phyloP scores from a whole-genome alignment of 2,888 invertebrate species.

The Himalopsyche japonica region DNA sequence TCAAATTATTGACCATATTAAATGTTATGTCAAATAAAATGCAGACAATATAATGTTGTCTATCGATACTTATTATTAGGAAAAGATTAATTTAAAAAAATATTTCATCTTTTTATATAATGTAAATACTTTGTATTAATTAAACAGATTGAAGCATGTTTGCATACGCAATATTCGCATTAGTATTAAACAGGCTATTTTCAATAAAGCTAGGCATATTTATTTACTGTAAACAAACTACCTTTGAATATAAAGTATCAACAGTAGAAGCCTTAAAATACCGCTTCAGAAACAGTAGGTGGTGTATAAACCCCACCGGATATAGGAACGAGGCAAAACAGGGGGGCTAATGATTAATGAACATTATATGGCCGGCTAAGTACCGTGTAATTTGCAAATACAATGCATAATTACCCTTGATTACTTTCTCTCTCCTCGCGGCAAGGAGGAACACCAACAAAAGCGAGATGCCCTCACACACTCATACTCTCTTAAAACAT shows the following conservation, averaged over 20 bases:
- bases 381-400: slow-evolving; percentile 78
- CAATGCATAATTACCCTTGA: slow-evolving; percentile 68
- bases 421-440: slow-evolving; percentile 32
- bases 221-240: neutral
- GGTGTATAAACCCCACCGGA: neutral
- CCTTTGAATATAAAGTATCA: neutral
- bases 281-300: neutral
- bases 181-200: neutral
- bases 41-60: too few relatives aligned
- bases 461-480: slow-evolving; percentile 28
- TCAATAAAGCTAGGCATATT: neutral
- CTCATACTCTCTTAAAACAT: neutral
- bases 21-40: too few relatives aligned
- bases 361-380: slow-evolving; percentile 72
- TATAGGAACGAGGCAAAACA: neutral
- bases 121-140: too few relatives aligned
- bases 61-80: too few relatives aligned
- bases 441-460: slow-evolving; percentile 10
- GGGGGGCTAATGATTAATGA: slow-evolving; percentile 63
- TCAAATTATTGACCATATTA: too few relatives aligned
- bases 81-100: too few relatives aligned
- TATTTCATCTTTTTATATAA: too few relatives aligned
- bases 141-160: too few relatives aligned
- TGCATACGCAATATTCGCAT: too few relatives aligned
- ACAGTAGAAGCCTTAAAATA: neutral